Base-by-base conservation (phyloP, 2,888 invertebrate species). In the Euspilapteryx auroguttella region DNA sequence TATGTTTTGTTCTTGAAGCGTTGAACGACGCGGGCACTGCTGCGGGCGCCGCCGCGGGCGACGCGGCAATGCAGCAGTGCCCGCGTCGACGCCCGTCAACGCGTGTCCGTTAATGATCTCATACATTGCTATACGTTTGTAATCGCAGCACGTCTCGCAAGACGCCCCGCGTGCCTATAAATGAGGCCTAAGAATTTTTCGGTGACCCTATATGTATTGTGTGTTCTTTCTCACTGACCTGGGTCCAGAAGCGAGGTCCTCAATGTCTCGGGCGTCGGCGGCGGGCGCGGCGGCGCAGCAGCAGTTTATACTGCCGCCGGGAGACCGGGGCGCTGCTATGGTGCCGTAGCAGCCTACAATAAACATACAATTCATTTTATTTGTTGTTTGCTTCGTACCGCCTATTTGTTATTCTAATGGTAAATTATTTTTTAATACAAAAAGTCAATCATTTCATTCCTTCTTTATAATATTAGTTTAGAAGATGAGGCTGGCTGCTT, bases 281-380 rank as follows among this genome's bases (percentile, higher is more conserved):
- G 38, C 33, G 20, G 42, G 21, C 23, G 51, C 34, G n/a, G 49
- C 61, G 2, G 65, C 54, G 32, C 66, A 64, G 32, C 75, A 75
- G 12, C 45, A 58, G 26, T 55, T 55, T 5, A 34, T 32, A 25
- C 47, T 49, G 20, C 45, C 49, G 31, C 41, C 58, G 1, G 71
- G 64, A 4, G 76, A 66, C 3, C 69, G 57, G 1, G 58, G 48
- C 1, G 59, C 47, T 9, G 62, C 57, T 37, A 76, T 71, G 2
- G 77, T 46, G 11, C 77, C 80, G 37, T 78, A 78, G 38, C 75
- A 66, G 25, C 75, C 78, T 68, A 39, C n/a, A n/a, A n/a, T n/a
- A 14, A 35, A 37, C 25, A 23, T 21, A 21, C 24, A 28, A 29
- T 25, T n/a, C n/a, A n/a, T n/a, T n/a, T n/a, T n/a, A n/a, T n/a